These are phyloP conservation scores for Argynnis bischoffii DNA, from an alignment of 2,888 invertebrate genomes.

Conservation along the genomic window DNA sequence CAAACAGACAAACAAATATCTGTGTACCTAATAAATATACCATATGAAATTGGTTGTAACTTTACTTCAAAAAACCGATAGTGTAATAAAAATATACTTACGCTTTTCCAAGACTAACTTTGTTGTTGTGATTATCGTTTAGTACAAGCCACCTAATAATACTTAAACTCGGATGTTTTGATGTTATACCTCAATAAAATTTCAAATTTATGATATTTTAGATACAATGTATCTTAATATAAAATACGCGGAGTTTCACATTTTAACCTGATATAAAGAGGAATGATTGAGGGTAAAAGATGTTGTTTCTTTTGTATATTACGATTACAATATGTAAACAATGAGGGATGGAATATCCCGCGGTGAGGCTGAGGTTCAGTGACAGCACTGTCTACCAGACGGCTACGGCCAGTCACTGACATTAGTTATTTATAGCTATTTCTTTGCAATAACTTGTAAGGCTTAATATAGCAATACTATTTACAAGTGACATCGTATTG, in stretches of 20 bases:
- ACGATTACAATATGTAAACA: slow-evolving; percentile 39
- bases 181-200: background rate
- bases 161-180: background rate
- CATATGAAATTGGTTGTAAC: background rate
- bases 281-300: background rate
- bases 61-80: background rate
- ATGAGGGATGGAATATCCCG: slow-evolving; percentile 41
- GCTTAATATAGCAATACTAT: slow-evolving; percentile 62
- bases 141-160: background rate
- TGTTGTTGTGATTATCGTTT: background rate
- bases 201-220: no score
- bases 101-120: background rate
- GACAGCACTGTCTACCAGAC: slow-evolving; percentile 47
- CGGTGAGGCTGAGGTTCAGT: slow-evolving; percentile 46
- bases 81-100: background rate
- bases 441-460: slow-evolving; percentile 57
- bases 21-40: no score
- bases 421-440: slow-evolving; percentile 57
- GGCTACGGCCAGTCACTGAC: slow-evolving; percentile 60
- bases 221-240: no score
- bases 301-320: slow-evolving; percentile 1
- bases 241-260: background rate
- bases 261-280: background rate
- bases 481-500: slow-evolving; percentile 70
- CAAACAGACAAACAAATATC: no score